Conservation (phyloP, 2,797 vertebrate genomes). For the Orestias chungarensis region DNA sequence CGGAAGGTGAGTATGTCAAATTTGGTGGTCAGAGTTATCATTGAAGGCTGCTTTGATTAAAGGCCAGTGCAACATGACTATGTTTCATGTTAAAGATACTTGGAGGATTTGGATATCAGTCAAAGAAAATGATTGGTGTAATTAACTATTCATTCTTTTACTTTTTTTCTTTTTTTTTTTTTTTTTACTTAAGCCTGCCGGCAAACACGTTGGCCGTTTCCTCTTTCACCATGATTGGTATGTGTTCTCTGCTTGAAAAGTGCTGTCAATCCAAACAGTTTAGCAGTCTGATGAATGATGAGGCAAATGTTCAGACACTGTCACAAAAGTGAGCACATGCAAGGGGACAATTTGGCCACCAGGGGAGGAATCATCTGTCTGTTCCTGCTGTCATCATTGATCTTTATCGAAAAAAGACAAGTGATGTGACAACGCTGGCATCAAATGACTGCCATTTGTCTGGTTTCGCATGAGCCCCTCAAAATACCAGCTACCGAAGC, state of each 20-base stretch:
- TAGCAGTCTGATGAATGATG: conserved; percentile 42
- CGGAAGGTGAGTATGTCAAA: background rate
- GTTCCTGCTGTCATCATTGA: conserved; percentile 48
- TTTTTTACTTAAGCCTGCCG: no score
- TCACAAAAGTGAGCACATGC: conserved; percentile 53
- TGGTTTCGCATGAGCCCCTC: conserved; percentile 19
- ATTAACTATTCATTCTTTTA: no score
- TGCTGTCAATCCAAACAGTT: conserved; percentile 46
- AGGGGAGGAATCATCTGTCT: conserved; percentile 52
- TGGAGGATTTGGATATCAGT: no score
- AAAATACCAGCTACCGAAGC: background rate
- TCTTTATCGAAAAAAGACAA: conserved; percentile 47
- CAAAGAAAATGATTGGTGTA: no score
- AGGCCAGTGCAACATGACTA: no score
- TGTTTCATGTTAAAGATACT: no score
- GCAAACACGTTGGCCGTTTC: conserved; percentile 6
- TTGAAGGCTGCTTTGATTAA: no score
- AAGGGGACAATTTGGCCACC: conserved; percentile 37
- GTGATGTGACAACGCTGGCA: conserved; percentile 39
- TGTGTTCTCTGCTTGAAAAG: conserved; percentile 30
- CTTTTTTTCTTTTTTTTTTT: no score
- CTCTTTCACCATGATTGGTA: conserved; percentile 36
- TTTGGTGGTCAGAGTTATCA: no score
- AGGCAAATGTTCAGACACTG: conserved; percentile 51
- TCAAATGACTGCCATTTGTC: conserved; percentile 42